Conservation (phyloP, 1,140 invertebrate species). For the Theocolax elegans region DNA sequence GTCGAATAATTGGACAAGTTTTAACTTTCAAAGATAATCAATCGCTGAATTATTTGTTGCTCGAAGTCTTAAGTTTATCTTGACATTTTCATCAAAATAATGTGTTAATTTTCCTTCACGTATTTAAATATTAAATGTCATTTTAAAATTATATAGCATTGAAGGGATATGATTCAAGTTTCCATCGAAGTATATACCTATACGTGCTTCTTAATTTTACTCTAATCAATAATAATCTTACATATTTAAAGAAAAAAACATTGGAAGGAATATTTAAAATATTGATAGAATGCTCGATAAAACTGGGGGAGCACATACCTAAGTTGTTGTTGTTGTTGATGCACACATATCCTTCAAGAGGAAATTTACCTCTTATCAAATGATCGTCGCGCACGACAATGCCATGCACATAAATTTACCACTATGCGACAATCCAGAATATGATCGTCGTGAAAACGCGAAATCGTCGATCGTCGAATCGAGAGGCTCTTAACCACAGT, state of each 20-base stretch:
- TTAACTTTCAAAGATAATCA: too few relatives aligned
- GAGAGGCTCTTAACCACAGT: neutral
- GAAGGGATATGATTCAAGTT: too few relatives aligned
- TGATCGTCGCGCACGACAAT: slow-evolving; percentile 10
- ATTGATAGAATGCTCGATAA: slow-evolving; percentile 2
- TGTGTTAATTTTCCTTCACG: too few relatives aligned
- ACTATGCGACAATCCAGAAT: neutral
- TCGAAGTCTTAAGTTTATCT: too few relatives aligned
- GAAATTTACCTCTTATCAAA: slow-evolving; percentile 8
- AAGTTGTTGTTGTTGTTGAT: neutral
- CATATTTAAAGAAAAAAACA: neutral
- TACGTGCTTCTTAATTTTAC: too few relatives aligned
- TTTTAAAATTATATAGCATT: too few relatives aligned
- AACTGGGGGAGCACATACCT: neutral
- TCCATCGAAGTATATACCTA: too few relatives aligned
- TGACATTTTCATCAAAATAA: too few relatives aligned
- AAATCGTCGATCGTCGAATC: neutral
- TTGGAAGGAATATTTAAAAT: neutral
- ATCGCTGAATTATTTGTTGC: too few relatives aligned
- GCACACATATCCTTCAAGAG: neutral
- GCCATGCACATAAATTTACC: neutral
- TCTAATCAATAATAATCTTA: neutral
- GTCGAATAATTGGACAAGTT: too few relatives aligned
- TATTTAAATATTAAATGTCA: too few relatives aligned
- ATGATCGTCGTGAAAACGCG: slow-evolving; percentile 4